Percentiles rank a stretch among this genome's conserved stretches.
These are phyloP conservation scores for Toxostoma redivivum DNA, from an alignment of 2,113 vertebrate genomes.

Conservation along the genomic window DNA sequence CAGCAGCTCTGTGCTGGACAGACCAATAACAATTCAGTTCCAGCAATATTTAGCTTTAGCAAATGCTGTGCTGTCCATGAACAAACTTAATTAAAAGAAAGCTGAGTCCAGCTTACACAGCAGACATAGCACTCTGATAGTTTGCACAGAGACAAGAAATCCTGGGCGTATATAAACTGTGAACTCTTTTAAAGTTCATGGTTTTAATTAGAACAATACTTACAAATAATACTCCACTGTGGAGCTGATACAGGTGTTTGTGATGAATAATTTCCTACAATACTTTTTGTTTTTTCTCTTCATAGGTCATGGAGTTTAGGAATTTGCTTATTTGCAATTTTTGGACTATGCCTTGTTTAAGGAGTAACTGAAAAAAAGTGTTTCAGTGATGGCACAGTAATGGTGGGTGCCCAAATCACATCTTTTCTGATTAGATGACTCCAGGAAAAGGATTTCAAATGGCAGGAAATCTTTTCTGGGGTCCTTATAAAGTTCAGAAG, in stretches of 20 bases:
- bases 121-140: neutral
- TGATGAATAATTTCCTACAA: neutral
- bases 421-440: neutral
- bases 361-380: neutral
- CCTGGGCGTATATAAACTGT: neutral
- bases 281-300: neutral
- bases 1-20: neutral
- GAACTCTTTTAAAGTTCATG: slow-evolving; percentile 32
- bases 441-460: neutral
- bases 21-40: neutral
- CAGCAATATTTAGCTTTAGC: slow-evolving; percentile 35
- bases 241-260: neutral
- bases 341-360: neutral
- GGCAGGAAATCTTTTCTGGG: neutral
- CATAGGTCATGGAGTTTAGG: neutral
- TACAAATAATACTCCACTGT: neutral
- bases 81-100: slow-evolving; percentile 56
- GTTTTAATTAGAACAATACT: slow-evolving; percentile 35
- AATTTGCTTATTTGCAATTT: neutral
- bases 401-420: neutral
- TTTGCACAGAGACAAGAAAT: slow-evolving; percentile 33
- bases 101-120: slow-evolving; percentile 11
- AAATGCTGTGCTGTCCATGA: slow-evolving; percentile 24
- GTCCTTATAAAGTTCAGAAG: neutral
- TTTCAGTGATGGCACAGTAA: neutral